Evolutionary conservation across 2,888 invertebrate species (phyloP), one percentile per base, ranked within the genome.

Genomic region (Digitonthophagus gazella): DNA sequence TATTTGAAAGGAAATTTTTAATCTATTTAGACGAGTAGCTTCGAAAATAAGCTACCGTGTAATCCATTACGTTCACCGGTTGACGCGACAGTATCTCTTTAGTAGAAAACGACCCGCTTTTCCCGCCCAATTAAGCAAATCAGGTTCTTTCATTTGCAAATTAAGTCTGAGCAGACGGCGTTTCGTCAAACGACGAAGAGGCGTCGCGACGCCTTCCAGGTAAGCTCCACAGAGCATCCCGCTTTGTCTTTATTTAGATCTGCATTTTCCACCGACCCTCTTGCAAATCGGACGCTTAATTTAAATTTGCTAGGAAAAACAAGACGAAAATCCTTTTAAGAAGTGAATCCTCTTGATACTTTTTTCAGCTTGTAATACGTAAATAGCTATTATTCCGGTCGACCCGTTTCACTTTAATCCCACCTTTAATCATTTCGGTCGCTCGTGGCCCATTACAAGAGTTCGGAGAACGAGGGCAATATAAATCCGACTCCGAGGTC

Each of bases 61-160:
- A 44, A 44, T 44, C 28, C 28, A 44, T 44, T 44, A 44, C 28
- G 28, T 44, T 44, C 6, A 11, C 28, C 28, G 28, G 28, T n/a
- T 44, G 28, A 44, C 28, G 1, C 28, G 11, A 11, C 28, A 44
- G 11, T 44, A 44, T 44, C 28, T 44, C 3, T 44, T 44, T 44
- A 1, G 28, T 8, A 44, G 28, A 44, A 44, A 44, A 11, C 28
- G 28, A 44, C 28, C 28, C 28, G 2, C 28, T 44, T 44, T 44
- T 6, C 8, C 61, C 18, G 18, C 15, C 61, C 61, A 61, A 61
- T 61, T 61, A 61, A 61, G 61, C 61, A 61, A 61, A 61, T 61
- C 61, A 61, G 61, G 19, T 61, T 61, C 61, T 61, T 61, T 61
- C 61, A 61, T 61, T 61, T 61, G 61, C 61, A 61, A 61, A 61